phyloP scores from a whole-genome alignment of 2,113 vertebrate genomes.

The Mystacornis crossleyi region DNA sequence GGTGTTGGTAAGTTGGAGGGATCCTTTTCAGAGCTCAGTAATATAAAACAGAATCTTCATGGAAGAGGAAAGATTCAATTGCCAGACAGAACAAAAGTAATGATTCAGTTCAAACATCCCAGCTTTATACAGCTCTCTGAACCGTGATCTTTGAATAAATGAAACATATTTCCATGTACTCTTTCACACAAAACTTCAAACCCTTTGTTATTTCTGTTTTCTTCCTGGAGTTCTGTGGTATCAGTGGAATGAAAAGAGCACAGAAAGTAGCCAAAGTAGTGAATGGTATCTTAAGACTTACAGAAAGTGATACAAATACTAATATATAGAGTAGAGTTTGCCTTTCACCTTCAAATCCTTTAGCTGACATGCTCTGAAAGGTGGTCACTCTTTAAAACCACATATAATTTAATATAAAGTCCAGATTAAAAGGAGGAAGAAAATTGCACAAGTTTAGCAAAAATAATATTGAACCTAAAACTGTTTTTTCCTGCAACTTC shows the following conservation, averaged over 20 bases:
- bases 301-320: background rate
- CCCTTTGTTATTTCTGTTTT: background rate
- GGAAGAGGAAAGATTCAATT: background rate
- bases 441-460: background rate
- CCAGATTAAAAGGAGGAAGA: background rate
- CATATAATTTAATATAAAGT: background rate
- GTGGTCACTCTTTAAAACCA: background rate
- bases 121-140: background rate
- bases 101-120: background rate
- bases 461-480: background rate
- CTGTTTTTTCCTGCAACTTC: background rate
- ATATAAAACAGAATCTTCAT: background rate
- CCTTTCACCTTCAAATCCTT: background rate
- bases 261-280: background rate
- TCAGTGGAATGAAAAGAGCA: background rate
- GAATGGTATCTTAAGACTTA: background rate
- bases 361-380: background rate
- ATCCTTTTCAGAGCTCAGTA: background rate
- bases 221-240: background rate
- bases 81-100: background rate
- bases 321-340: background rate
- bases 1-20: background rate
- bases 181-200: background rate
- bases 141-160: background rate
- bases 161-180: background rate